Base-by-base conservation (phyloP, 2,797 vertebrate genomes). In the Amphiprion clarkii region DNA sequence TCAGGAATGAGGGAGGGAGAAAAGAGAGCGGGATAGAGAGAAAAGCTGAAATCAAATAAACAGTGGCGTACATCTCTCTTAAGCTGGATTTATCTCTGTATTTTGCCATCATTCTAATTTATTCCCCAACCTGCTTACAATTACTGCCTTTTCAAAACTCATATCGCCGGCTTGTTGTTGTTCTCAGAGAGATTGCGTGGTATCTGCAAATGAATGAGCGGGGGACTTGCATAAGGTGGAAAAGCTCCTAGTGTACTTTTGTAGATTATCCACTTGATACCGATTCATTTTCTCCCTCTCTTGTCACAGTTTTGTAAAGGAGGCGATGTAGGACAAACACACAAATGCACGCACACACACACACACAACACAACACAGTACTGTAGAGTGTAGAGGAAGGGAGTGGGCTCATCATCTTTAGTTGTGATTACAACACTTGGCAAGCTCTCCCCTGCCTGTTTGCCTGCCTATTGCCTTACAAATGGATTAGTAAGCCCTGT, bases 361-460 rank as follows among this genome's bases (percentile, higher is more conserved):
- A 68, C 57, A 51, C 42, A 58, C 59, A 53, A 53, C 65, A 76
- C 51, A 42, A 42, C 66, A 74, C 57, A 23, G 71, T 52, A 69
- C 71, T 71, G 84, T 81, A 73, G 79, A 76, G 82, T 84, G 78
- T 57, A 86, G 88, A 74, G 87, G 88, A 92, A 88, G 88, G 92
- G 89, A 92, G 89, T 91, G 91, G 92, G 91, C 91, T 91, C 89
- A 91, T 92, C 92, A 91, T 93, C 89, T 93, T 93, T 89, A 93
- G 89, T 91, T 89, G 89, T 91, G 92, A 94, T 94, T 94, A 92
- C 91, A 93, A 92, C 92, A 92, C 88, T 93, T 94, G 93, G 93
- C 93, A 94, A 90, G 89, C 92, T 81, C 75, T 82, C 71, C 84
- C 79, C 79, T 90, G 91, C 87, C 87, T 94, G 88, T 92, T 92